Evolutionary conservation across 2,113 vertebrate species (phyloP).

Genomic region (Istiophorus platypterus): DNA sequence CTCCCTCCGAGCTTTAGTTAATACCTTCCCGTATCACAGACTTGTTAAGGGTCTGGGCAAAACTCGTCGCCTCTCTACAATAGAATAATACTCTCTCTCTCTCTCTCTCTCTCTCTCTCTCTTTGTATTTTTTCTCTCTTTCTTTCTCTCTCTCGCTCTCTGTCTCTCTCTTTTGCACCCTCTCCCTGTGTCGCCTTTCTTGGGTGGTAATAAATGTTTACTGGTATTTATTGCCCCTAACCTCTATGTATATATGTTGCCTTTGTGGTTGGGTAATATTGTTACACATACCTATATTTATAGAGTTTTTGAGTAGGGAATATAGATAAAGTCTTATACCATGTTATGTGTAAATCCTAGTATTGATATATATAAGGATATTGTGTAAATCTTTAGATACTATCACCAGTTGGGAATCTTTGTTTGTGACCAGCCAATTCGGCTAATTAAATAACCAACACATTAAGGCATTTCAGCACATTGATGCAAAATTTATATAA

Average conservation of each 20-base stretch:
- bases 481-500: background rate
- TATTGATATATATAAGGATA: background rate
- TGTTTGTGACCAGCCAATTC: background rate
- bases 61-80: constrained; percentile 63
- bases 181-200: constrained; percentile 9
- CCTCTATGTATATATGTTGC: constrained; percentile 1
- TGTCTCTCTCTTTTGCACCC: background rate
- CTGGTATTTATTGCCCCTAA: constrained; percentile 22
- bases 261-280: constrained; percentile 1
- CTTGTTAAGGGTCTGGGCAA: constrained; percentile 75
- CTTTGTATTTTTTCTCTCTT: background rate
- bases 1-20: constrained; percentile 76
- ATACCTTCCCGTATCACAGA: constrained; percentile 78
- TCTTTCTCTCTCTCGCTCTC: constrained; percentile 12
- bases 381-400: background rate
- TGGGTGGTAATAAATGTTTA: constrained; percentile 46
- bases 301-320: background rate
- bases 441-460: background rate
- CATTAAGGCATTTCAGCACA: background rate
- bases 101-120: constrained; percentile 8
- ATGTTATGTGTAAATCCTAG: background rate
- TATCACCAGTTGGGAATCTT: background rate
- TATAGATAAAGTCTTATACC: background rate
- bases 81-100: constrained; percentile 48
- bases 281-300: constrained; percentile 1